Evolutionary conservation across 2,888 invertebrate species (phyloP).

Genomic region (Limenitis camilla): DNA sequence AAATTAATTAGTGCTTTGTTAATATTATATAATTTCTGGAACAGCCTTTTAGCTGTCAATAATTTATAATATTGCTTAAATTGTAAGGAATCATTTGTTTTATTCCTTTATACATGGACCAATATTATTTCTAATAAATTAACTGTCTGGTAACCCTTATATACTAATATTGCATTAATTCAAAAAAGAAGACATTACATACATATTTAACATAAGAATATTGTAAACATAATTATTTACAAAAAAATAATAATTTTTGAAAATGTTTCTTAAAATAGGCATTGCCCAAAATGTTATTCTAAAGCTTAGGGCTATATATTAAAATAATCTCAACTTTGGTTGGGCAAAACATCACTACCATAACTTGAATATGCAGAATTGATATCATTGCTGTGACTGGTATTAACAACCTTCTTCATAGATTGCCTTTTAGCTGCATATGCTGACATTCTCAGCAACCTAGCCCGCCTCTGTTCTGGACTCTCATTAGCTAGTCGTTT

Average conservation of each 20-base stretch:
- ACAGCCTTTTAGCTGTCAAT: too few species aligned
- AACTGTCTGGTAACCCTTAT: not conserved
- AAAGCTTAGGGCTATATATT: not conserved
- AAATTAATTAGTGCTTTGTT: too few species aligned
- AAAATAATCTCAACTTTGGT: conserved; percentile 35
- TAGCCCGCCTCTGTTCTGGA: conserved; percentile 50
- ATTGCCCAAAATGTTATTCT: not conserved
- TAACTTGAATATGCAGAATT: conserved; percentile 2
- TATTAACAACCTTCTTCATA: conserved; percentile 37
- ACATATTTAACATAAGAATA: not conserved
- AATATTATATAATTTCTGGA: too few species aligned
- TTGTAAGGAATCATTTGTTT: too few species aligned
- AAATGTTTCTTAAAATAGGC: conserved; percentile 9
- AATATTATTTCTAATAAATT: not conserved
- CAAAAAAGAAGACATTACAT: not conserved
- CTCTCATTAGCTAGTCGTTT: conserved; percentile 58
- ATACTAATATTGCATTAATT: not conserved
- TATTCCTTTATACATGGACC: not conserved
- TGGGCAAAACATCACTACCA: conserved; percentile 13
- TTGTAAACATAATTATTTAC: conserved; percentile 4
- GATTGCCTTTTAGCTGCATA: conserved; percentile 60
- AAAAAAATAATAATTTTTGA: conserved; percentile 21
- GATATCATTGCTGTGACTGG: not conserved
- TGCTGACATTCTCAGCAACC: conserved; percentile 60
- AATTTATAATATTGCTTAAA: not conserved